phyloP scores from a whole-genome alignment of 2,888 invertebrate genomes.

The Pomacea canaliculata region DNA sequence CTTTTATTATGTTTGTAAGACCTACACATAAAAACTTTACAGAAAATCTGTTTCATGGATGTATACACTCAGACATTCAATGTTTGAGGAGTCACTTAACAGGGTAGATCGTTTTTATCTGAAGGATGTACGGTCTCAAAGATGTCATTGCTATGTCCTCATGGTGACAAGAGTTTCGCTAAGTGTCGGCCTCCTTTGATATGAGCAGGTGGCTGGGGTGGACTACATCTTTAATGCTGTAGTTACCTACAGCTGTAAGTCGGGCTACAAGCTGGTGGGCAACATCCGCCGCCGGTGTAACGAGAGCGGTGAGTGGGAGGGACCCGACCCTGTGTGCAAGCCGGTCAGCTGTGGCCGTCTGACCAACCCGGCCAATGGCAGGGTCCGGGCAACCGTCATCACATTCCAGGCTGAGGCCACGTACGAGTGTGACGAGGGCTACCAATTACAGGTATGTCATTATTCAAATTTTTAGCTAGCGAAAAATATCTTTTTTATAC shows the following conservation, averaged over 20 bases:
- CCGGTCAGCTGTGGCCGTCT: constrained; percentile 57
- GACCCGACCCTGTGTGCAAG: constrained; percentile 58
- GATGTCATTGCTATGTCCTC: no score
- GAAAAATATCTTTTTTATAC: no score
- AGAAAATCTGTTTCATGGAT: no score
- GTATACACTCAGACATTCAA: no score
- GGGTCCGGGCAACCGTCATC: constrained; percentile 36
- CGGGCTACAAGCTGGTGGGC: constrained; percentile 56
- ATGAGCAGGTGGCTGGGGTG: constrained; percentile 22
- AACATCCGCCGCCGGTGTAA: constrained; percentile 43
- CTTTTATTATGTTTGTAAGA: no score
- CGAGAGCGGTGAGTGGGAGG: constrained; percentile 57
- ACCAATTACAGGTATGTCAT: constrained; percentile 36
- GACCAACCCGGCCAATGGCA: constrained; percentile 41
- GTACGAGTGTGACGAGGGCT: constrained; percentile 52
- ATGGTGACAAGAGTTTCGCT: no score
- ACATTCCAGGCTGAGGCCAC: constrained; percentile 51
- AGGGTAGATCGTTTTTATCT: no score
- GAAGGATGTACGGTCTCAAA: no score
- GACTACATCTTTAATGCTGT: constrained; percentile 40
- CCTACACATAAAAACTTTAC: no score
- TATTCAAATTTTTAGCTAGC: no score
- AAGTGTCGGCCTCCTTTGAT: no score
- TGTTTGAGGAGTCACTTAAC: no score
- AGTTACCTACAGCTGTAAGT: constrained; percentile 49